phyloP scores from a whole-genome alignment of 2,888 invertebrate genomes.

The Ferdinandea cuprea region DNA sequence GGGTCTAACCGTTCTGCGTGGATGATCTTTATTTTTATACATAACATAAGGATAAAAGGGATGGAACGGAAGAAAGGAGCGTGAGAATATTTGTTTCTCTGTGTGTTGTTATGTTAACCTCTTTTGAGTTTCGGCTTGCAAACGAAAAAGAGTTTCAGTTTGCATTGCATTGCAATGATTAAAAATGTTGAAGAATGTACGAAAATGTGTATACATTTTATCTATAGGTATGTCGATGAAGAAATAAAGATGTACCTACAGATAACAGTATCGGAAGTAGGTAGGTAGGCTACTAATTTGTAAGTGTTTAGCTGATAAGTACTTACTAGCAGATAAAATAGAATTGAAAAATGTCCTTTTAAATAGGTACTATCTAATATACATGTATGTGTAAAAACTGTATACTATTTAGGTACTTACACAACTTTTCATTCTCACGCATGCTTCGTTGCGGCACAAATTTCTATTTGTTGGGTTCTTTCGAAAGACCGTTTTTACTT shows the following conservation, averaged over 20 bases:
- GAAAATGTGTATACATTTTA: background rate
- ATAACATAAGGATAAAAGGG: constrained; percentile 49
- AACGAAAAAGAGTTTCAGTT: constrained; percentile 22
- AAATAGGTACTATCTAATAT: too few relatives aligned
- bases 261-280: too few relatives aligned
- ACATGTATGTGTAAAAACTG: too few relatives aligned
- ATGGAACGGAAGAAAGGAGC: constrained; percentile 67
- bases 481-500: too few relatives aligned
- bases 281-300: too few relatives aligned
- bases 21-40: constrained; percentile 60
- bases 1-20: constrained; percentile 66
- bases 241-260: background rate
- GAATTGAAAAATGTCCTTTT: too few relatives aligned
- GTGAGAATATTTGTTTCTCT: constrained; percentile 61
- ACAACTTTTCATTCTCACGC: too few relatives aligned
- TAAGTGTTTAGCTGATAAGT: too few relatives aligned
- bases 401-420: too few relatives aligned
- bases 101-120: constrained; percentile 41
- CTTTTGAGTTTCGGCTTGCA: constrained; percentile 33
- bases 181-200: background rate
- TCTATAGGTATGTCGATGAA: background rate
- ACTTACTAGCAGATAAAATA: too few relatives aligned
- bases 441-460: too few relatives aligned
- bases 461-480: too few relatives aligned
- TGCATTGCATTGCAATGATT: constrained; percentile 14